Percentiles rank a stretch among this genome's conserved stretches.
Evolutionary conservation across 1,140 invertebrate species (phyloP).

Genomic region (Lordiphosa clarofinis): DNA sequence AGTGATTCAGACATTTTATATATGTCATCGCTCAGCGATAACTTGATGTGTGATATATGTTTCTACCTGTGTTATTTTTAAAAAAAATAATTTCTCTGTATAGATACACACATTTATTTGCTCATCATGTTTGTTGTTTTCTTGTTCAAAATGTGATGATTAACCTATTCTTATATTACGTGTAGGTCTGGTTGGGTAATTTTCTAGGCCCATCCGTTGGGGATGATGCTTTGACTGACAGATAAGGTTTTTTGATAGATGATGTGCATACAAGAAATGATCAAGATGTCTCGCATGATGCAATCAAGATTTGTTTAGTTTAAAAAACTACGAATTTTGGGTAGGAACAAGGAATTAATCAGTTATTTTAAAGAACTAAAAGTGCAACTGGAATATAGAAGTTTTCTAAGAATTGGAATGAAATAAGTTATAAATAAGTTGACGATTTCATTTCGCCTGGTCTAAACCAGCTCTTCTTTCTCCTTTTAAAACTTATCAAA

Average conservation of each 20-base stretch:
- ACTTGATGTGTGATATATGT: constrained; percentile 50
- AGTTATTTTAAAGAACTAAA: too few relatives aligned
- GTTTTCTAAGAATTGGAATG: too few relatives aligned
- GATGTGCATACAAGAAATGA: constrained; percentile 10
- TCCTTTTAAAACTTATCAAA: too few relatives aligned
- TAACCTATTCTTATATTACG: constrained; percentile 42
- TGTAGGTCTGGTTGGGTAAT: constrained; percentile 53
- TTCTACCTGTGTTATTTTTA: constrained; percentile 66
- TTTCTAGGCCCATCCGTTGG: constrained; percentile 23
- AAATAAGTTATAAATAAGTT: too few relatives aligned
- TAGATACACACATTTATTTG: constrained; percentile 63
- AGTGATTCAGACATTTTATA: constrained; percentile 43
- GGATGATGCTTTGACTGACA: constrained; percentile 34
- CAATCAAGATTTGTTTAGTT: neutral
- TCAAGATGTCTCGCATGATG: neutral
- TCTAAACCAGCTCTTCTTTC: too few relatives aligned
- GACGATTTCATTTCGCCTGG: too few relatives aligned
- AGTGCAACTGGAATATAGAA: too few relatives aligned
- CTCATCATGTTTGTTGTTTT: constrained; percentile 44
- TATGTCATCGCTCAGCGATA: constrained; percentile 50
- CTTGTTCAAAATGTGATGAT: constrained; percentile 12
- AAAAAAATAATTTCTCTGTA: constrained; percentile 42
- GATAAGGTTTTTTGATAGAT: constrained; percentile 35
- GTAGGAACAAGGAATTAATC: too few relatives aligned
- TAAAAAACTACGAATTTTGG: too few relatives aligned